phyloP scores from a whole-genome alignment of 2,888 invertebrate species.

The Drosophila tanythrix region DNA sequence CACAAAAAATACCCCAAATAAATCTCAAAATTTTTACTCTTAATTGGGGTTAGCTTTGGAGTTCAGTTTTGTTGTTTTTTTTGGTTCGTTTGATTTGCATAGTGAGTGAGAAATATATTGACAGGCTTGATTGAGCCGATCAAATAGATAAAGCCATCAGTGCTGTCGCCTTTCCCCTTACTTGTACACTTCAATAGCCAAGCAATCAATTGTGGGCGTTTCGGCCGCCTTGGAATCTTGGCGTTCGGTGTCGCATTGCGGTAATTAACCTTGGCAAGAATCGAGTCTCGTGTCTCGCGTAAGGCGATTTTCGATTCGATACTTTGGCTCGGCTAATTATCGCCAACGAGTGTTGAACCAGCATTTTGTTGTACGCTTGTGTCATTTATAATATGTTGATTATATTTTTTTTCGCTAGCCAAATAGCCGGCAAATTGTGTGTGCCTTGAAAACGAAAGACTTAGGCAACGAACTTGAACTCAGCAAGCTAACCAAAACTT shows the following conservation, averaged over 20 bases:
- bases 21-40: slow-evolving; percentile 8
- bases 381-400: slow-evolving; percentile 16
- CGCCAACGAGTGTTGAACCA: slow-evolving; percentile 25
- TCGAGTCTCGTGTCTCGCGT: slow-evolving; percentile 35
- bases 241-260: slow-evolving; percentile 48
- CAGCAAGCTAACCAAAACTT: background rate
- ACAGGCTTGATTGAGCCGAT: slow-evolving; percentile 35
- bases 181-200: background rate
- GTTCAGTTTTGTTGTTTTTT: slow-evolving; percentile 29
- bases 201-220: slow-evolving; percentile 35
- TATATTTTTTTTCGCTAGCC: slow-evolving; percentile 4
- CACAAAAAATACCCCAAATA: slow-evolving; percentile 26
- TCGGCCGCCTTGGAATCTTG: slow-evolving; percentile 40
- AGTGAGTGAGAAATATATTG: slow-evolving; percentile 45
- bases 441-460: slow-evolving; percentile 52
- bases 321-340: slow-evolving; percentile 63
- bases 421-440: slow-evolving; percentile 11
- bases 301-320: slow-evolving; percentile 69
- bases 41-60: slow-evolving; percentile 58
- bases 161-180: slow-evolving; percentile 20
- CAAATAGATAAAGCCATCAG: slow-evolving; percentile 48
- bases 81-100: slow-evolving; percentile 42
- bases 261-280: slow-evolving; percentile 72
- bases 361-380: slow-evolving; percentile 33
- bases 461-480: slow-evolving; percentile 58